Base-by-base conservation (phyloP, 1,140 invertebrate species). In the Scaptodrosophila lebanonensis region DNA sequence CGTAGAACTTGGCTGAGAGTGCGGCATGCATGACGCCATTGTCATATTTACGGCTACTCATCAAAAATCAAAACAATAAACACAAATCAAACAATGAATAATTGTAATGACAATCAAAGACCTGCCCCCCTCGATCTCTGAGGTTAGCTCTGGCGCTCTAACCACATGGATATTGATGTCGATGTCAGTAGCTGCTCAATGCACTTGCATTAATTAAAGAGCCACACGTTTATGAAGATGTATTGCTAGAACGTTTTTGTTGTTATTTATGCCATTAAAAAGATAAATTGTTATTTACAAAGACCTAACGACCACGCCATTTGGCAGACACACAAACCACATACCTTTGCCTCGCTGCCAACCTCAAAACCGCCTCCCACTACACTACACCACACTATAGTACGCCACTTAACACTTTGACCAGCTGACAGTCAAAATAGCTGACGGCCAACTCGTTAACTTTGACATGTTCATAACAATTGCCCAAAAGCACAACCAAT, bases 391-490 rank as follows among this genome's bases (percentile, higher is more conserved):
- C 63, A 22, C 22, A 7, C 8, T 50, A 35, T 38, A 29, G 29
- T 12, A 15, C 30, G 36, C 52, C 75, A 79, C 57, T 79, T 82
- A 82, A 63, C 73, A 66, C 76, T 75, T 69, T 75, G 69, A 59
- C 69, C 61, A 53, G 69, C 75, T 79, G 75, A 79, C 75, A 82
- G 75, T 59, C 48, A 33, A 52, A 67, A 64, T 63, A 49, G 62
- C 52, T 50, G 38, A 40, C 47, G 42, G 60, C 45, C 18, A 13
- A 71, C 63, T 82, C 62, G 71, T 82, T 79, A 69, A 69, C 75
- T 79, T 79, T 79, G 75, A 79, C 76, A 79, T 79, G 75, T 79
- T 79, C 75, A 79, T 79, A 79, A 79, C 69, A 75, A 82, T 79
- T 82, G 68, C 47, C 73, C 52, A 67, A 67, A 72, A 70, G 61